phyloP scores from a whole-genome alignment of 92 coral and sea anemone genomes.

The Paramuricea clavata region DNA sequence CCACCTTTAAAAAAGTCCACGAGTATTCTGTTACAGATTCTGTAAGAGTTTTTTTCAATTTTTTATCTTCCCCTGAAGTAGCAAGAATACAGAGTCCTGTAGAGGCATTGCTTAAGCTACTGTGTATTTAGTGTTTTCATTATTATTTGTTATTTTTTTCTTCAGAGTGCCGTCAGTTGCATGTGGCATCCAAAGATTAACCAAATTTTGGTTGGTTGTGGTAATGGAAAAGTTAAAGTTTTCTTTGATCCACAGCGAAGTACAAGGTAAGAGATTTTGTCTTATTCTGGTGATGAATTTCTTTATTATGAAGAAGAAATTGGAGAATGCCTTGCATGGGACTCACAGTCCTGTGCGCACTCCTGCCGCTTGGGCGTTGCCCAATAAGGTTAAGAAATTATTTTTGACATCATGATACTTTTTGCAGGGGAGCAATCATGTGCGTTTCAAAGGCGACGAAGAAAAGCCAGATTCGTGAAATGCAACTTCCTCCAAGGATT shows the following conservation, averaged over 20 bases:
- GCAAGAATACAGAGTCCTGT: neutral
- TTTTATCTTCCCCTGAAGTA: neutral
- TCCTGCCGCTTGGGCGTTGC: neutral
- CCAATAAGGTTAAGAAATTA: neutral
- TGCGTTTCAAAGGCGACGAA: slow-evolving; percentile 91
- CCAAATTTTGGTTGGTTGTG: slow-evolving; percentile 90
- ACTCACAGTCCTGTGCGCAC: neutral
- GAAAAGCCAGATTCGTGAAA: slow-evolving; percentile 78
- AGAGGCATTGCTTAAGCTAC: neutral
- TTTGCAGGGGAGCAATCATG: slow-evolving; percentile 87
- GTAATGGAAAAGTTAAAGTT: slow-evolving; percentile 85
- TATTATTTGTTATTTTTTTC: neutral
- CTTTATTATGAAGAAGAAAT: neutral
- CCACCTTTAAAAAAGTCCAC: slow-evolving; percentile 77
- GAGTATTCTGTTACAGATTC: slow-evolving; percentile 86
- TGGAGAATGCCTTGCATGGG: too few relatives aligned
- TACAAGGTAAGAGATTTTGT: slow-evolving; percentile 70
- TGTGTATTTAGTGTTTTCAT: neutral
- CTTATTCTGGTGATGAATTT: neutral
- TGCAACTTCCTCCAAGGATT: slow-evolving; percentile 91
- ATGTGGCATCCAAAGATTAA: slow-evolving; percentile 93
- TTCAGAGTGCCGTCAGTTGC: slow-evolving; percentile 92
- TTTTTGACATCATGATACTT: neutral
- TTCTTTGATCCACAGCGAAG: slow-evolving; percentile 94
- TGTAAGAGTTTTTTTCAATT: slow-evolving; percentile 58